Evolutionary conservation across 1,140 invertebrate species (phyloP).

Genomic region (Hesperophylax magnus): DNA sequence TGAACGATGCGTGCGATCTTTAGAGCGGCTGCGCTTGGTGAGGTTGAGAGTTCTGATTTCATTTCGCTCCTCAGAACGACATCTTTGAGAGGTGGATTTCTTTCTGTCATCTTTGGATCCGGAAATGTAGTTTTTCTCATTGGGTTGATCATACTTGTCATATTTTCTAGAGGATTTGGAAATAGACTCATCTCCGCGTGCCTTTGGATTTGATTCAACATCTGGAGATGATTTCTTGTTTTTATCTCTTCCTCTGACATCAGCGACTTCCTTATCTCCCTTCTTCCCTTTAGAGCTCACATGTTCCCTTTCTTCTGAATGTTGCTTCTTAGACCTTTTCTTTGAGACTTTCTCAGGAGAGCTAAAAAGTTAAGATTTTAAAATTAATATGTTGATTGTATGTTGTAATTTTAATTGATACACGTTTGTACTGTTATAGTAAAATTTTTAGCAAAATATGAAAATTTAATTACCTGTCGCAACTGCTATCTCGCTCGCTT

Average conservation of each 20-base stretch:
- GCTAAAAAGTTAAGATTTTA: constrained; percentile 40
- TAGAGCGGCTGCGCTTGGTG: constrained; percentile 44
- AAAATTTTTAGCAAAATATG: not conserved
- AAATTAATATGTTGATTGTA: not conserved
- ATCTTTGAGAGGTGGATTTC: constrained; percentile 38
- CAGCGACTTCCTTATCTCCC: constrained; percentile 21
- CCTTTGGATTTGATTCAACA: constrained; percentile 3
- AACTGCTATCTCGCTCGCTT: constrained; percentile 64
- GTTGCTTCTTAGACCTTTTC: constrained; percentile 52
- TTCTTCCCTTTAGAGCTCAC: constrained; percentile 32
- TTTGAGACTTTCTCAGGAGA: constrained; percentile 52
- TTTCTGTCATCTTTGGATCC: constrained; percentile 46
- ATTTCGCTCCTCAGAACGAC: constrained; percentile 47
- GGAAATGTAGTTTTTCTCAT: constrained; percentile 25
- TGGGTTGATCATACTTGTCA: constrained; percentile 37
- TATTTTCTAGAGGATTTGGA: constrained; percentile 45
- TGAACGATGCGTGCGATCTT: constrained; percentile 23
- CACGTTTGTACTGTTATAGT: not conserved
- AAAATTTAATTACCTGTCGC: constrained; percentile 63
- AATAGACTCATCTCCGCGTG: constrained; percentile 7
- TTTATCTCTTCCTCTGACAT: constrained; percentile 46
- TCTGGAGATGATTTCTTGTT: constrained; percentile 45
- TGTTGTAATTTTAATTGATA: not conserved
- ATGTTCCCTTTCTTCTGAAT: constrained; percentile 42
- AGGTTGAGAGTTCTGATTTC: constrained; percentile 41